phyloP scores from a whole-genome alignment of 2,113 vertebrate genomes.

The Lota lota region DNA sequence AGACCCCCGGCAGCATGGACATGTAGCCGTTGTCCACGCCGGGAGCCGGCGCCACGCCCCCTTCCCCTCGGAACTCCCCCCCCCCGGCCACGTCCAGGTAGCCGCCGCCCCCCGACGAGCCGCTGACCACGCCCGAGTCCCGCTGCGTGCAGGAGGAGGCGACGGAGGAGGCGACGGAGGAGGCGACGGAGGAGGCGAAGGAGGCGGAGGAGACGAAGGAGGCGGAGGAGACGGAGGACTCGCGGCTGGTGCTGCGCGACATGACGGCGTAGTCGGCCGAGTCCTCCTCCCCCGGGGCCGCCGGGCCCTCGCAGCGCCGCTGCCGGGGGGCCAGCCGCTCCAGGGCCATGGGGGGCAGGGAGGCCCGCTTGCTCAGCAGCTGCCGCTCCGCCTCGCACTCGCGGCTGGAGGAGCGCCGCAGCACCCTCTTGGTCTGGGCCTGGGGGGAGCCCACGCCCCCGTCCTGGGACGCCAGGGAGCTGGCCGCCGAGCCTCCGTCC shows the following conservation, averaged over 20 bases:
- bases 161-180: conserved; percentile 53
- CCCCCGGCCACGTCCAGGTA: conserved; percentile 67
- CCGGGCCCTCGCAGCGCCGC: conserved; percentile 44
- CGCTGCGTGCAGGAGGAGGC: conserved; percentile 46
- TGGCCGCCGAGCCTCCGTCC: conserved; percentile 39
- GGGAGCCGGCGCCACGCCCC: conserved; percentile 12
- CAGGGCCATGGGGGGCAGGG: conserved; percentile 75
- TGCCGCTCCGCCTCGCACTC: conserved; percentile 69
- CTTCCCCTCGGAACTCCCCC: conserved; percentile 57
- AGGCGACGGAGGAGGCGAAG: conserved; percentile 53
- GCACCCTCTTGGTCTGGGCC: conserved; percentile 60
- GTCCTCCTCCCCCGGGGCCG: conserved; percentile 49
- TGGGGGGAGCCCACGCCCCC: conserved; percentile 31
- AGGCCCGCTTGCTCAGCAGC: conserved; percentile 71
- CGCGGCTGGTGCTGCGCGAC: conserved; percentile 66
- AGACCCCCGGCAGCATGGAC: conserved; percentile 77
- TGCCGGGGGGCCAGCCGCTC: conserved; percentile 61
- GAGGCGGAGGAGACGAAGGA: conserved; percentile 49
- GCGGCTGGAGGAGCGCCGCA: conserved; percentile 71
- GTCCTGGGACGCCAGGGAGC: conserved; percentile 47
- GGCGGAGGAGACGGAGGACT: conserved; percentile 58
- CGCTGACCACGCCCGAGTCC: conserved; percentile 38
- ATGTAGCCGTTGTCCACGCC: conserved; percentile 74
- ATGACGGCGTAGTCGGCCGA: conserved; percentile 66
- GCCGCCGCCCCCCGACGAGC: conserved; percentile 43